Percentiles rank a stretch among this genome's conserved stretches.
These are phyloP conservation scores for Urosaurus nigricauda DNA, from an alignment of 2,797 vertebrate species.

Conservation along the genomic window DNA sequence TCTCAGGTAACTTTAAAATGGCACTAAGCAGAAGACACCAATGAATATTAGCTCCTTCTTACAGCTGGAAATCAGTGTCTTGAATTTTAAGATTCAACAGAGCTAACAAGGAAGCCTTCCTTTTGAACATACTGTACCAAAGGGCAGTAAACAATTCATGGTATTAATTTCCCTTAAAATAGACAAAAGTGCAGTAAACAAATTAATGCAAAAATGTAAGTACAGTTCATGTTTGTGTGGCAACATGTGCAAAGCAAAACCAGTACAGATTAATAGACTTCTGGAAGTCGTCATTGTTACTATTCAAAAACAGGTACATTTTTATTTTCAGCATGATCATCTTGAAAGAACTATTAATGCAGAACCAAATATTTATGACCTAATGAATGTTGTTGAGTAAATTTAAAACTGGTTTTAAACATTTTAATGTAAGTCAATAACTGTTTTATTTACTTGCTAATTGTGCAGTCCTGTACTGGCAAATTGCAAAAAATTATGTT, in stretches of 20 bases:
- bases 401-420: conserved; percentile 28
- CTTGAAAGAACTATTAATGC: conserved; percentile 54
- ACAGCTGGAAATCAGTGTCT: conserved; percentile 64
- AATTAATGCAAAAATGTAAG: conserved; percentile 62
- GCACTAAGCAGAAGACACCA: conserved; percentile 66
- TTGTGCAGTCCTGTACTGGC: conserved; percentile 67
- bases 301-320: conserved; percentile 49
- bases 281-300: conserved; percentile 43
- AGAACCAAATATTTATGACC: conserved; percentile 37
- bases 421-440: conserved; percentile 19
- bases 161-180: conserved; percentile 57
- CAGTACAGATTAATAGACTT: conserved; percentile 54
- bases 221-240: conserved; percentile 37
- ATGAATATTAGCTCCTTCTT: conserved; percentile 61
- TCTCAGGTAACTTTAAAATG: conserved; percentile 70
- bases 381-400: conserved; percentile 2
- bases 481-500: conserved; percentile 65
- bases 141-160: conserved; percentile 50
- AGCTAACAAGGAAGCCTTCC: conserved; percentile 55
- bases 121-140: conserved; percentile 56
- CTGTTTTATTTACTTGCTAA: conserved; percentile 36
- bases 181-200: conserved; percentile 62
- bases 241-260: conserved; percentile 67
- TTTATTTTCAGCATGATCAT: conserved; percentile 59
- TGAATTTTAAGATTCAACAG: conserved; percentile 57